Evolutionary conservation across 2,113 vertebrate species (phyloP), one percentile per base, ranked within the genome.

Genomic region (Pteropus alecto): DNA sequence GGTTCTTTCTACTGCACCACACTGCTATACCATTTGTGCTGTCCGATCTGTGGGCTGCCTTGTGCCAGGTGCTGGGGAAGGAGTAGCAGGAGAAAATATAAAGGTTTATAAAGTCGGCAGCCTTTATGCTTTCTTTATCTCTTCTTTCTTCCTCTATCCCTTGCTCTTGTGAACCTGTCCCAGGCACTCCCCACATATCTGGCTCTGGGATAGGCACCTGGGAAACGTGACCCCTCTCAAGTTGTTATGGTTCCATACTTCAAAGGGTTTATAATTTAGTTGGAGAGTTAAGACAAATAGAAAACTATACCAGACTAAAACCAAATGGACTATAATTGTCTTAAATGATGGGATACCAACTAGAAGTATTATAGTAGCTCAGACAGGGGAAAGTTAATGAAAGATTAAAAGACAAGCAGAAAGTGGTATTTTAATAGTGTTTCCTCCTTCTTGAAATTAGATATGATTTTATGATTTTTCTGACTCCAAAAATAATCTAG

Each of bases 251-350:
- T 35, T 67, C 35, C 63, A 68, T 18, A 88, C 56, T 33, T 78
- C 61, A 60, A 35, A 90, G 63, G 2, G 9, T 38, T 85, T 67
- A 16, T 58, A n/a, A 21, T 58, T 67, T 79, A 73, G 7, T 30
- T 76, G 65, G 58, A 46, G 19, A 15, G 30, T 22, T 58, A 41
- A 43, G 60, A 68, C 43, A 58, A 65, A 90, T 7, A 65, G 67
- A 74, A 83, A 94, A 26, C 70, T 38, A 68, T n/a, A 28, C 10
- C 18, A 33, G 65, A 68, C 74, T 82, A 79, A 87, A 90, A 33
- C 14, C 14, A 68, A 87, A 33, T 38, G 67, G 15, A 58, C 14
- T 51, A 16, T 30, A 74, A 82, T 74, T 86, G 30, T 60, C n/a
- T 68, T 87, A 60, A 68, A 60, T 61, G 71, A 19, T 60, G 15